A percentile compares a stretch with the other conserved stretches of the same genome.
Conservation (phyloP, 37 sponge, comb jelly and placozoan species). For the Oscarella lobularis region DNA sequence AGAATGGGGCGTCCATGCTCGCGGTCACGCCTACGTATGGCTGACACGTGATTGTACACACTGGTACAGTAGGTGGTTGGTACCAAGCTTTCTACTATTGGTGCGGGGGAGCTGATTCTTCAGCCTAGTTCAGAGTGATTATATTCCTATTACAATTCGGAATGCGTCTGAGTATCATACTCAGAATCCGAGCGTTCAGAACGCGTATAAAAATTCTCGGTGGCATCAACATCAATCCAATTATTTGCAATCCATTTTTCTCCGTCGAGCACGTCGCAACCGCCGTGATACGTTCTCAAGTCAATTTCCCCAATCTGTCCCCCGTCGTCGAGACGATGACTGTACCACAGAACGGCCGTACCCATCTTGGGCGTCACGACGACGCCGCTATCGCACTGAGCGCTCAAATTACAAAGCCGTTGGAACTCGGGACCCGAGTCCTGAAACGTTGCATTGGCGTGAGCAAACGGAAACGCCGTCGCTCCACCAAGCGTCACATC, state of each 20-base stretch:
- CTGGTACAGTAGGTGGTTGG: too few species aligned
- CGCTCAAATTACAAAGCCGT: background rate
- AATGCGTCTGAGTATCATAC: too few species aligned
- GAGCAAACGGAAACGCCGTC: background rate
- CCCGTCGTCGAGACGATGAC: background rate
- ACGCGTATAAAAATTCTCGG: too few species aligned
- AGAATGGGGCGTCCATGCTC: too few species aligned
- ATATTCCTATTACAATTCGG: too few species aligned
- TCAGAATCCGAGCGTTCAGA: too few species aligned
- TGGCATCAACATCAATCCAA: background rate
- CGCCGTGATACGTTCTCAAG: background rate
- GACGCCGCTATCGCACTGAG: background rate
- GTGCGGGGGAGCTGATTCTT: too few species aligned
- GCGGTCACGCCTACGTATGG: too few species aligned
- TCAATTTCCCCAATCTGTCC: background rate
- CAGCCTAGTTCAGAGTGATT: too few species aligned
- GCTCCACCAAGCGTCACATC: background rate
- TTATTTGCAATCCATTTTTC: slow-evolving; percentile 4
- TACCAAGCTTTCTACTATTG: too few species aligned
- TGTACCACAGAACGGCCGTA: background rate
- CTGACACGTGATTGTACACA: too few species aligned
- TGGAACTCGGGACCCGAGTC: too few species aligned
- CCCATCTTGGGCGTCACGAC: background rate
- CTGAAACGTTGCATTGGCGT: background rate
- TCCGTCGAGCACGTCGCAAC: background rate